Evolutionary conservation across 2,888 invertebrate genomes (phyloP), one percentile per base, ranked within the genome.

Genomic region (Endomychus coccineus): DNA sequence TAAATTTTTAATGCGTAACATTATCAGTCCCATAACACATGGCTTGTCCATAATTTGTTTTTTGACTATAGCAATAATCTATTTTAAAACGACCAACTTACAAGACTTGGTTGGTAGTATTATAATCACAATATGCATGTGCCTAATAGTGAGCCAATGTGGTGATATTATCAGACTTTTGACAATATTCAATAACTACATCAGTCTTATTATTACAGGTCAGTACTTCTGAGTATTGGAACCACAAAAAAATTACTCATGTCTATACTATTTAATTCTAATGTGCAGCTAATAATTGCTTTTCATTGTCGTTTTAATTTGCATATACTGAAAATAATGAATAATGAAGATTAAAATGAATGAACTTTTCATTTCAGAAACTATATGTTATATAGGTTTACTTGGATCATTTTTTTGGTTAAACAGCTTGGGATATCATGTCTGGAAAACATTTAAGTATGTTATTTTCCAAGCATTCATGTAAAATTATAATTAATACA

Each of bases 331-430:
- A n/a, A n/a, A n/a, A n/a, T n/a, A n/a, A n/a, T n/a, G n/a, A n/a
- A n/a, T n/a, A n/a, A n/a, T n/a, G n/a, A n/a, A n/a, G n/a, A n/a
- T n/a, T n/a, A n/a, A n/a, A n/a, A n/a, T n/a, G n/a, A n/a, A n/a
- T n/a, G n/a, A n/a, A n/a, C n/a, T n/a, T n/a, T n/a, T n/a, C n/a
- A n/a, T 75, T 77, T 43, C 71, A 84, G 88, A 88, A 69, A 76
- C 80, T 4, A 73, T 86, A 49, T 71, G 83, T 46, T 86, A 85
- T 53, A 70, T 84, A 34, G 83, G 84, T 54, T 66, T 87, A 34
- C 59, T 87, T 46, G 85, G 81, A 17, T 83, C 86, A 32, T 88
- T 87, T 64, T 86, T 88, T 57, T 89, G 89, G 89, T 67, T 89
- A 2, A 88, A 84, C 50, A 84, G 85, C 57, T 74, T 86, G 43